phyloP scores from a whole-genome alignment of 2,113 vertebrate genomes.

The Onychostoma macrolepis region DNA sequence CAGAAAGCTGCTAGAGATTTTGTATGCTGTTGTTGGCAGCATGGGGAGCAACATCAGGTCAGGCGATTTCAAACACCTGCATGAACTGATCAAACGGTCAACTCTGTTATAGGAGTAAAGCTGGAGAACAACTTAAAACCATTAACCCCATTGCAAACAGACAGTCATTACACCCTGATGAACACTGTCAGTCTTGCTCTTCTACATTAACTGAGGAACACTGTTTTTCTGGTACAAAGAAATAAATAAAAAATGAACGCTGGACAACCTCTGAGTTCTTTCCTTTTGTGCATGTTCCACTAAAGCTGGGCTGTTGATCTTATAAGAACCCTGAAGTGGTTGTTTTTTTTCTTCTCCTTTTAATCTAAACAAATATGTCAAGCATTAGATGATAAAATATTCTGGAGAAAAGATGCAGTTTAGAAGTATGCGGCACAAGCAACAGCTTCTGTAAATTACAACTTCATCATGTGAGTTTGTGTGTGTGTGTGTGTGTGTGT shows the following conservation, averaged over 20 bases:
- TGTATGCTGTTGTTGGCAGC: neutral
- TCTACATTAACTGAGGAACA: neutral
- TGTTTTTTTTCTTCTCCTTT: neutral
- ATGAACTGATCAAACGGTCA: neutral
- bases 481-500: too few relatives aligned
- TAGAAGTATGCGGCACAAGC: neutral
- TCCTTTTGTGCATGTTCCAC: neutral
- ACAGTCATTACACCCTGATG: neutral
- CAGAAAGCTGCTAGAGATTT: neutral
- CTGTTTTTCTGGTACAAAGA: neutral
- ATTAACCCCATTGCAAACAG: neutral
- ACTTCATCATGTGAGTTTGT: neutral
- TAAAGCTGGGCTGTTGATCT: neutral
- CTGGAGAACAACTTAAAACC: neutral
- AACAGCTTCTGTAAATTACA: neutral
- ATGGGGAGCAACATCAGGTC: neutral
- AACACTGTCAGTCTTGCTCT: neutral
- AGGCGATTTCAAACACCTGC: neutral
- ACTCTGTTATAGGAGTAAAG: neutral
- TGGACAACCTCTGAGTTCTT: neutral
- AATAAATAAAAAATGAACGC: neutral
- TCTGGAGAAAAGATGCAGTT: neutral
- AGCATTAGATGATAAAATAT: neutral
- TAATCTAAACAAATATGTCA: slow-evolving; percentile 2
- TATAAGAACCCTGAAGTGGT: neutral